Percentiles rank a stretch among this genome's conserved stretches.
phyloP scores from a whole-genome alignment of 1,140 invertebrate species.

The Thereuonema tuberculata region DNA sequence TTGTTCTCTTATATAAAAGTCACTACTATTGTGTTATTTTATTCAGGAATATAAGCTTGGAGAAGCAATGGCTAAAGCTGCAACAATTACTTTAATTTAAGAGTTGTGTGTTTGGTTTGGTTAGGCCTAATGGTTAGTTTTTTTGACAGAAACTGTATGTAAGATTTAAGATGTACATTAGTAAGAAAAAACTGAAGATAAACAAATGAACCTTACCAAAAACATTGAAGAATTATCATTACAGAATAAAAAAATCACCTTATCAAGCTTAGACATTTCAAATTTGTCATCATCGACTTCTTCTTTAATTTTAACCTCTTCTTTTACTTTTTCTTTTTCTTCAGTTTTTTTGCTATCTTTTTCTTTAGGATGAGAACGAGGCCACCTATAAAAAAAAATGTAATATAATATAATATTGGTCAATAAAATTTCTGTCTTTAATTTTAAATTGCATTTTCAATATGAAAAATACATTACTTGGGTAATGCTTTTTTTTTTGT shows the following conservation, averaged over 20 bases:
- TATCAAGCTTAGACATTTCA: conserved; percentile 4
- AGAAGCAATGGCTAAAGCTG: too few species aligned
- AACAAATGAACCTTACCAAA: neutral
- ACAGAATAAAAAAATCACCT: neutral
- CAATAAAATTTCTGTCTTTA: neutral
- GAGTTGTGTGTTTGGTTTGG: neutral
- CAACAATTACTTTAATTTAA: neutral
- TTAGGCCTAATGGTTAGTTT: neutral
- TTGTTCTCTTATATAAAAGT: too few species aligned
- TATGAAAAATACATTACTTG: neutral
- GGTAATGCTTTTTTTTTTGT: neutral
- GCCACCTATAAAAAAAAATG: neutral
- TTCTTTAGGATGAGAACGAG: conserved; percentile 15
- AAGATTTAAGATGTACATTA: neutral
- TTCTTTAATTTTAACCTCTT: conserved; percentile 1
- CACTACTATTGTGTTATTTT: too few species aligned
- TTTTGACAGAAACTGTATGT: neutral
- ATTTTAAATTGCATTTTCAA: neutral
- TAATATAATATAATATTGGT: neutral
- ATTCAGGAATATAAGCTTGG: too few species aligned
- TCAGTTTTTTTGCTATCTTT: conserved; percentile 17
- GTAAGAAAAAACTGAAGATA: neutral
- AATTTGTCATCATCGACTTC: conserved; percentile 5
- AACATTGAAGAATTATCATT: neutral
- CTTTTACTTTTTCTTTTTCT: neutral